Evolutionary conservation across 2,888 invertebrate genomes (phyloP), one percentile per base, ranked within the genome.

Genomic region (Carcina quercana): DNA sequence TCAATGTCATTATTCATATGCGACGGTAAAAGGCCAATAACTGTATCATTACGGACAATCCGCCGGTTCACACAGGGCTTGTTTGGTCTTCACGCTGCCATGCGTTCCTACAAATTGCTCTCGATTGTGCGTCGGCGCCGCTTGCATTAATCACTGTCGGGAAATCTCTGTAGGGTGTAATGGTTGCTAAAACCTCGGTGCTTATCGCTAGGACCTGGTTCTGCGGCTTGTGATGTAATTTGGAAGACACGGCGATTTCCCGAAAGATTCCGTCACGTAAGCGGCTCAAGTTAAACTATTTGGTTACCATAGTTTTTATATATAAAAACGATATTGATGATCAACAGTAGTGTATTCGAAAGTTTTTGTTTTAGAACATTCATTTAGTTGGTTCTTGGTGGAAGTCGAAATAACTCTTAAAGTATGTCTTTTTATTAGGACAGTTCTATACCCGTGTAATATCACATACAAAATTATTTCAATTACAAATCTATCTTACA

Each of bases 181-280:
- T 68, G 62, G 63, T 53, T 50, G 61, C 62, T 68, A 69, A 73
- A 73, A 71, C 65, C 64, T 60, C n/a, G n/a, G 62, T 71, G 66
- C 68, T 72, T 71, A 69, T 61, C 68, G 62, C 36, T 43, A 40
- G 48, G 56, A 51, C 59, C 56, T 57, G 50, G 44, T 60, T 60
- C 31, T 24, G 25, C 11, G 17, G n/a, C n/a, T 29, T 37, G 24
- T 38, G 50, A 51, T 34, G 2, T 29, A 45, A 52, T 35, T 22
- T 24, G 6, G n/a, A 11, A 11, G 11, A 6, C 11, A 11, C n/a
- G 6, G 24, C 24, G 24, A 24, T 5, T 22, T 22, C 11, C n/a
- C n/a, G n/a, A n/a, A n/a, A n/a, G n/a, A n/a, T n/a, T n/a, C n/a
- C n/a, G n/a, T n/a, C n/a, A n/a, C n/a, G n/a, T n/a, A n/a, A n/a